Conservation (phyloP, 2,113 vertebrate species). For the Gracilinanus agilis region DNA sequence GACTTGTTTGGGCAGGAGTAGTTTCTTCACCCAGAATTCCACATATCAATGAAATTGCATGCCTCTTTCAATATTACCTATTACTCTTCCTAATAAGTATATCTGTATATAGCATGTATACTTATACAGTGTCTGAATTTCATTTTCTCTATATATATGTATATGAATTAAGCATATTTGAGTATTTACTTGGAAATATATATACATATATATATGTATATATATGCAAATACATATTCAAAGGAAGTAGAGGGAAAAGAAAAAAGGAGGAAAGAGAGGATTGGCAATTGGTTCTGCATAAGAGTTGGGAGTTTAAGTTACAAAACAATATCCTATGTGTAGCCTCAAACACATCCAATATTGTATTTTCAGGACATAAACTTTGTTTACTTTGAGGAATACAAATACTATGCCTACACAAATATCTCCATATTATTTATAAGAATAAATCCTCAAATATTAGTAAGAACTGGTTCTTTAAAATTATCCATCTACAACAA, state of each 20-base stretch:
- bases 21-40: neutral
- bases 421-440: constrained; percentile 6
- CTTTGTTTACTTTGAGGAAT: constrained; percentile 42
- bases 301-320: constrained; percentile 24
- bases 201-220: no score
- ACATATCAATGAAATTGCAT: neutral
- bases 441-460: neutral
- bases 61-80: neutral
- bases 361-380: constrained; percentile 40
- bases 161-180: neutral
- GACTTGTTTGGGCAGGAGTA: neutral
- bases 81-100: neutral
- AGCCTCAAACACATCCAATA: constrained; percentile 38
- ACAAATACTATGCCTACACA: constrained; percentile 43
- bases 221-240: no score
- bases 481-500: neutral
- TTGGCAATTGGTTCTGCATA: constrained; percentile 1
- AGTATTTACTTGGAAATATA: neutral
- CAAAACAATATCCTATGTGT: constrained; percentile 29
- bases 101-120: neutral
- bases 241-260: neutral
- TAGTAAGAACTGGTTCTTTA: neutral
- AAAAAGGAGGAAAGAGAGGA: neutral
- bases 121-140: neutral
- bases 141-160: no score